Percentiles rank a stretch among this genome's conserved stretches.
phyloP scores from a whole-genome alignment of 2,888 invertebrate genomes.

The Hemistola chrysoprasaria region DNA sequence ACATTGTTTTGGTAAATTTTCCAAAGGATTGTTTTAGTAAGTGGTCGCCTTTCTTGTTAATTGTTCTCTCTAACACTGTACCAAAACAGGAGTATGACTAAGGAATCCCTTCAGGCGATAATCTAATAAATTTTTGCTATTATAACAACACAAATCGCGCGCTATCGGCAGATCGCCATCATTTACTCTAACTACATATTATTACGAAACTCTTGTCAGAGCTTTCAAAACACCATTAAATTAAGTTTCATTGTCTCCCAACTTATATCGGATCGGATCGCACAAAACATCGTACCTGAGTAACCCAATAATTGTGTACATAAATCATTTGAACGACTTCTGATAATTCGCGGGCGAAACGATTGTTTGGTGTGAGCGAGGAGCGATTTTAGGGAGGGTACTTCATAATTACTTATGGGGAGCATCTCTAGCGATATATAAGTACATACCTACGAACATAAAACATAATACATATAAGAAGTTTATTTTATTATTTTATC shows the following conservation, averaged over 20 bases:
- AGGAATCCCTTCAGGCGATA: no score
- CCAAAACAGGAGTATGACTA: no score
- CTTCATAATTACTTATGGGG: slow-evolving; percentile 3
- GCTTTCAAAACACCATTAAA: slow-evolving; percentile 66
- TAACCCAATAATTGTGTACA: slow-evolving; percentile 82
- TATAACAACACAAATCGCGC: slow-evolving; percentile 31
- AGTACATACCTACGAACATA: no score
- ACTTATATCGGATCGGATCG: slow-evolving; percentile 75
- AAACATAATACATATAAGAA: no score
- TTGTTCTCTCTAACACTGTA: no score
- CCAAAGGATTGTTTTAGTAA: no score
- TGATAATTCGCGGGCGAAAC: slow-evolving; percentile 77
- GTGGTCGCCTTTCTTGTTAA: no score
- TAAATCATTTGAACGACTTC: slow-evolving; percentile 81
- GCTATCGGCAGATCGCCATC: slow-evolving; percentile 21
- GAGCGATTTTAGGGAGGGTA: slow-evolving; percentile 17
- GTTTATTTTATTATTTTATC: no score
- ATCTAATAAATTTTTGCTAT: slow-evolving; percentile 24
- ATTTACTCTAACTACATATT: slow-evolving; percentile 20
- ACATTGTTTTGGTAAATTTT: no score
- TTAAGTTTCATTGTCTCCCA: slow-evolving; percentile 74
- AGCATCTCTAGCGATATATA: no score
- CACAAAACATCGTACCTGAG: slow-evolving; percentile 77
- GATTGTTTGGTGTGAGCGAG: slow-evolving; percentile 42
- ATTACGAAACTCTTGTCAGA: slow-evolving; percentile 24